A percentile compares a stretch with the other conserved stretches of the same genome.
These are phyloP conservation scores for Onychorhynchus coronatus DNA, from an alignment of 2,113 vertebrate species.

Conservation along the genomic window DNA sequence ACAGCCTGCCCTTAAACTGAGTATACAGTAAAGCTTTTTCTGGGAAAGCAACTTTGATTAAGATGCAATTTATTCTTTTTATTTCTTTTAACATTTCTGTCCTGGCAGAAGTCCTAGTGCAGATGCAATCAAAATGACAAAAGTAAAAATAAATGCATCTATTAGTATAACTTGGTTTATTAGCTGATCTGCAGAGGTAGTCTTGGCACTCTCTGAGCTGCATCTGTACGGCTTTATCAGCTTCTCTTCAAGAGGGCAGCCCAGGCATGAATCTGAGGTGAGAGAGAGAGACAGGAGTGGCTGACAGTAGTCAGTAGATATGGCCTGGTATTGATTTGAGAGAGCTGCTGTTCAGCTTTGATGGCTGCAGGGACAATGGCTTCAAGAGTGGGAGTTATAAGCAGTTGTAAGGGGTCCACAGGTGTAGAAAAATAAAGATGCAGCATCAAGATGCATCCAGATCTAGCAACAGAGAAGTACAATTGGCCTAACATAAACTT, in stretches of 20 bases:
- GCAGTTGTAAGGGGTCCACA: background rate
- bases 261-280: background rate
- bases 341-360: background rate
- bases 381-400: background rate
- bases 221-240: background rate
- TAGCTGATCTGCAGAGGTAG: background rate
- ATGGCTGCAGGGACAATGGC: background rate
- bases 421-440: background rate
- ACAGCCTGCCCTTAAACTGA: background rate
- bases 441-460: background rate
- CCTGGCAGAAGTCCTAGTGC: background rate
- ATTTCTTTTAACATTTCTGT: background rate
- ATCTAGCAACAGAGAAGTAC: background rate
- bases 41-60: background rate
- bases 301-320: background rate
- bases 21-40: background rate
- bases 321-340: background rate
- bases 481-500: background rate
- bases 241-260: background rate
- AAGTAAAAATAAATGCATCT: background rate
- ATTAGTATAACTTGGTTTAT: background rate
- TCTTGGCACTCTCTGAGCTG: background rate
- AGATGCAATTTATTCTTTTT: background rate
- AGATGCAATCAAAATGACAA: background rate
- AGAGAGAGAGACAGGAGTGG: background rate